Conservation (phyloP, 2,797 vertebrate species). For the Pipistrellus pipistrellus region DNA sequence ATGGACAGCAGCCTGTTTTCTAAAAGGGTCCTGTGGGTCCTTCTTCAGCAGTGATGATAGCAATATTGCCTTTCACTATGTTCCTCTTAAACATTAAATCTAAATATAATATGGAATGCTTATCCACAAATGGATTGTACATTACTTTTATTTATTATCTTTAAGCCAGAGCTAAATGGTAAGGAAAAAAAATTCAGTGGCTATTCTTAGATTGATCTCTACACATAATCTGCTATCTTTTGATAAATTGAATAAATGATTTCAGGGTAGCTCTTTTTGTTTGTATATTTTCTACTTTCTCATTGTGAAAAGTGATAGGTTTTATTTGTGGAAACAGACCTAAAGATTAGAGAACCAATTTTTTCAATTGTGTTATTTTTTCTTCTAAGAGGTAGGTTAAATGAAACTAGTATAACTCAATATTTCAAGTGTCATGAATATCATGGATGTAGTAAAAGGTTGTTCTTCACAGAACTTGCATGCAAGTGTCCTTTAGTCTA, state of each 20-base stretch:
- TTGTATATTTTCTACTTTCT: constrained; percentile 33
- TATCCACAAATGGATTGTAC: neutral
- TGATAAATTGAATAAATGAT: neutral
- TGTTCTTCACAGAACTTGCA: neutral
- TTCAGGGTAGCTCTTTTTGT: neutral
- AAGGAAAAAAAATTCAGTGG: neutral
- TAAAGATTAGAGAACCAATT: neutral
- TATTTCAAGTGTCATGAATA: constrained; percentile 9
- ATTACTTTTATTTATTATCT: constrained; percentile 33
- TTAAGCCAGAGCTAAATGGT: neutral
- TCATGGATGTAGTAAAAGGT: neutral
- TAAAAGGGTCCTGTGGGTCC: neutral
- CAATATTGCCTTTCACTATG: neutral
- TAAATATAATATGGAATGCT: neutral
- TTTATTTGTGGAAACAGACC: constrained; percentile 25
- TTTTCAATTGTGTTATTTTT: constrained; percentile 6
- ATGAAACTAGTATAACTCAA: neutral
- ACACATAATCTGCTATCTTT: neutral
- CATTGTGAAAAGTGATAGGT: neutral
- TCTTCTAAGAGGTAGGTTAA: constrained; percentile 8
- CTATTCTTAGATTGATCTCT: neutral
- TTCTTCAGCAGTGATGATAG: neutral
- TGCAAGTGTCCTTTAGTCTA: neutral
- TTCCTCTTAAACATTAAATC: neutral
- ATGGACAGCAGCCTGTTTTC: neutral